Evolutionary conservation across 2,888 invertebrate species (phyloP).

Genomic region (Phanerotoma sp.): DNA sequence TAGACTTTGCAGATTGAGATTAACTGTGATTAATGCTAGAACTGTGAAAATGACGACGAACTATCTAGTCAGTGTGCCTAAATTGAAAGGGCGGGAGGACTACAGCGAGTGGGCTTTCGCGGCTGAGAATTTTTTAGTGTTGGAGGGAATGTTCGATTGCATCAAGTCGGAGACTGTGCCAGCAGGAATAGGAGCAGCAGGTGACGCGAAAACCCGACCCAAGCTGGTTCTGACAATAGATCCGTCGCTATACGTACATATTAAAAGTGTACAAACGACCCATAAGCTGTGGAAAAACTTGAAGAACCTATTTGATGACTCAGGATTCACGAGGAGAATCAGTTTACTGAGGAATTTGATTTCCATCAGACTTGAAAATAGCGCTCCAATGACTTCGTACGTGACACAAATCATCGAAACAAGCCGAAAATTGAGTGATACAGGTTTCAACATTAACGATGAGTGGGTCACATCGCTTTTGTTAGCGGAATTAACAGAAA

Average conservation of each 20-base stretch:
- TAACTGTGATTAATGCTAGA: too few relatives aligned
- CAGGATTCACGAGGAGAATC: background rate
- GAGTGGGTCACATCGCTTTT: background rate
- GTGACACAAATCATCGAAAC: background rate
- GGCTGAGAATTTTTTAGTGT: background rate
- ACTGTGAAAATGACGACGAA: too few relatives aligned
- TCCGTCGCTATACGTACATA: background rate
- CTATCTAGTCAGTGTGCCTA: too few relatives aligned
- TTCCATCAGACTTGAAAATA: background rate
- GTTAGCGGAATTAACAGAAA: constrained; percentile 23
- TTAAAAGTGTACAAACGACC: background rate
- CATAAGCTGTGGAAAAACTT: background rate
- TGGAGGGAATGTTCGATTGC: background rate
- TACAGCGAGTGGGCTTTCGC: constrained; percentile 1
- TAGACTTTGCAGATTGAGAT: too few relatives aligned
- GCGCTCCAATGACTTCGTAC: constrained; percentile 1
- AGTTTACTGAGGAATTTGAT: background rate
- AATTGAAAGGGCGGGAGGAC: background rate
- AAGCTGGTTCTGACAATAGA: background rate
- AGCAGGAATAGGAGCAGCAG: background rate
- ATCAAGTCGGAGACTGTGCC: background rate
- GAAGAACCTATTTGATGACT: background rate
- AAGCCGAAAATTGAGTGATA: constrained; percentile 12
- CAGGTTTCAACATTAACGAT: constrained; percentile 7
- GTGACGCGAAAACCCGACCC: background rate